phyloP scores from a whole-genome alignment of 2,888 invertebrate species.

The Macrosiphum euphorbiae region DNA sequence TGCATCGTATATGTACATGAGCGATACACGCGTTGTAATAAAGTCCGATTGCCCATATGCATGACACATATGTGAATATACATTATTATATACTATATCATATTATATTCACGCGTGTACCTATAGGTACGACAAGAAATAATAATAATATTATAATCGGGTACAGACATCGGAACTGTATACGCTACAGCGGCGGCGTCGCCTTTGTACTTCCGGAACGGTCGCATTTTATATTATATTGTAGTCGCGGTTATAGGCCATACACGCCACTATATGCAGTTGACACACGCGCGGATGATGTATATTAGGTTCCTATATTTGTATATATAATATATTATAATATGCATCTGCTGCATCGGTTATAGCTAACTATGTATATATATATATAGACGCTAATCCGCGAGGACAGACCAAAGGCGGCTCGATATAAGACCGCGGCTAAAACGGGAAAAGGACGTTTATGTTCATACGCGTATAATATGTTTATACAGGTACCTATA shows the following conservation, averaged over 20 bases:
- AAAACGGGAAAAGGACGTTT: not conserved
- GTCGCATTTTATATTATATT: not conserved
- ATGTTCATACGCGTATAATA: not conserved
- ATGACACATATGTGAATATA: not conserved
- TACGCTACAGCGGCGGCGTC: not conserved
- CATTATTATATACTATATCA: not conserved
- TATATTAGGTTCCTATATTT: not conserved
- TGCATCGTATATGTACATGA: not conserved
- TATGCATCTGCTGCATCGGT: not conserved
- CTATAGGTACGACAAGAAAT: not conserved
- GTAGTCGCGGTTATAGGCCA: not conserved
- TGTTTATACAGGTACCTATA: not conserved
- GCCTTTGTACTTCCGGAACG: constrained; percentile 12
- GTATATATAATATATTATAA: not conserved
- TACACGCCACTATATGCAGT: not conserved
- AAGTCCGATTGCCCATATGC: not conserved
- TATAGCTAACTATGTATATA: not conserved
- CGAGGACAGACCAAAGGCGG: constrained; percentile 15
- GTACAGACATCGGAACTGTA: not conserved
- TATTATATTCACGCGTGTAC: not conserved
- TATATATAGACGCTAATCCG: not conserved
- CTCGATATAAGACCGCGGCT: not conserved
- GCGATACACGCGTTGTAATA: not conserved
- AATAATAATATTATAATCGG: constrained; percentile 23
- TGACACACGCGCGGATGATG: not conserved